Evolutionary conservation across 1,140 invertebrate species (phyloP), one percentile per base, ranked within the genome.

Genomic region (Aphelinus atriplicis): DNA sequence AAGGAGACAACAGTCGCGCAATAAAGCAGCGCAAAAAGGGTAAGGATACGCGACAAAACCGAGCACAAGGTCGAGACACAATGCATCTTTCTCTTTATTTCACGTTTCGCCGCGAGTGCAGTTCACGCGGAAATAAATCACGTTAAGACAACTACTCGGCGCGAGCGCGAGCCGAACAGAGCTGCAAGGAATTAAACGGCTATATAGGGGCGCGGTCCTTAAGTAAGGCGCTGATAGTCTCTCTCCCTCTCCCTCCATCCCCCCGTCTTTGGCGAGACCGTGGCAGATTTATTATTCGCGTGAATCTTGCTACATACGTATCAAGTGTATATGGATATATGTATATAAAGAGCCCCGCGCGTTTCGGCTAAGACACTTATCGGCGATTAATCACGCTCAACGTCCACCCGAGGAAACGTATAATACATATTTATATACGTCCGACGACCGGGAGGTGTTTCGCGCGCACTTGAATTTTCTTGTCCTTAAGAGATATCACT

Each of bases 351-450:
- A 46, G 46, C 55, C 53, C 26, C 26, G 26, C 26, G 64, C 42
- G 61, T 73, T 53, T 50, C n/a, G n/a, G 45, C 43, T 48, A 60
- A 67, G 71, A 67, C 56, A 67, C 71, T 73, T 61, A 67, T 51
- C 64, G 72, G 60, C 72, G 43, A 73, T 73, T 73, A 73, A 73
- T 67, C 63, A 68, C 57, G 71, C 63, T 73, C 56, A 64, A 71
- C 61, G 70, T 64, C 70, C 4, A 10, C 63, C 43, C 50, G 50
- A 51, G 42, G 45, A 26, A 26, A 26, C 26, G 26, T 26, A 26
- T 26, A 26, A 26, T 26, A 26, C 26, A 26, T 26, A 26, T 26
- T 26, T 26, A 26, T 26, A 26, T 26, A 26, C 26, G 26, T 26
- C 26, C 26, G 26, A 26, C 26, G 26, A 26, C 26, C 0, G 26